A percentile compares a stretch with the other conserved stretches of the same genome.
Evolutionary conservation across 2,797 vertebrate genomes (phyloP).

Genomic region (Diglossa cyanea): DNA sequence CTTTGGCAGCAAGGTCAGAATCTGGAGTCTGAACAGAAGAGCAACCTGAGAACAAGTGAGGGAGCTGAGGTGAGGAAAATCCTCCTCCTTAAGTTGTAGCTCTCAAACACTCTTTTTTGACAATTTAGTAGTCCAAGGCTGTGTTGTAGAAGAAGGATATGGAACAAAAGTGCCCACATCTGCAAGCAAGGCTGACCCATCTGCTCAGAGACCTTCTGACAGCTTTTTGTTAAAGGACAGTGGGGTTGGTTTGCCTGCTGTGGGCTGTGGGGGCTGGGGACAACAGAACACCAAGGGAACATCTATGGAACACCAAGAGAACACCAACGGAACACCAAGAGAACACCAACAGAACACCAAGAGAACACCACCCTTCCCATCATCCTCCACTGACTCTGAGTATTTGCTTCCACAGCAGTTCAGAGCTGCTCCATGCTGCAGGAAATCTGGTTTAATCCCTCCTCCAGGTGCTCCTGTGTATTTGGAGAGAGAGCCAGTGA

Average conservation of each 20-base stretch:
- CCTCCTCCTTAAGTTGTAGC: not conserved
- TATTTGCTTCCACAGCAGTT: not conserved
- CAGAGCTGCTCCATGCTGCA: not conserved
- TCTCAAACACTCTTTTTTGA: not conserved
- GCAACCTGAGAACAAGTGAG: not conserved
- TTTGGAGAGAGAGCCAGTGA: not conserved
- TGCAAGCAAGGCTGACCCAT: not conserved
- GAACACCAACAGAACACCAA: not conserved
- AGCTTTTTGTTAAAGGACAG: not conserved
- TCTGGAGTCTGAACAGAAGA: not conserved
- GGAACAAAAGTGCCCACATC: not conserved
- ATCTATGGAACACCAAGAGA: not conserved
- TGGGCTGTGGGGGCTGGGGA: not conserved
- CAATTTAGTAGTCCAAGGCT: not conserved
- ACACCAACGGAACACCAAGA: accelerated
- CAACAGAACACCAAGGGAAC: not conserved
- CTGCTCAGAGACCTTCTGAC: not conserved
- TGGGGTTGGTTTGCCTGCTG: not conserved
- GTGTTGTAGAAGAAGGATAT: not conserved
- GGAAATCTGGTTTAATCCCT: not conserved
- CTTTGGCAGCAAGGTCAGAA: not conserved
- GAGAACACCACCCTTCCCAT: not conserved
- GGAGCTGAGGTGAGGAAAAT: not conserved
- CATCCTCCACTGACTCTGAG: not conserved
- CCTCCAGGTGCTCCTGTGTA: not conserved